phyloP scores from a whole-genome alignment of 23 tunicate genomes.

The Oikopleura dioica region DNA sequence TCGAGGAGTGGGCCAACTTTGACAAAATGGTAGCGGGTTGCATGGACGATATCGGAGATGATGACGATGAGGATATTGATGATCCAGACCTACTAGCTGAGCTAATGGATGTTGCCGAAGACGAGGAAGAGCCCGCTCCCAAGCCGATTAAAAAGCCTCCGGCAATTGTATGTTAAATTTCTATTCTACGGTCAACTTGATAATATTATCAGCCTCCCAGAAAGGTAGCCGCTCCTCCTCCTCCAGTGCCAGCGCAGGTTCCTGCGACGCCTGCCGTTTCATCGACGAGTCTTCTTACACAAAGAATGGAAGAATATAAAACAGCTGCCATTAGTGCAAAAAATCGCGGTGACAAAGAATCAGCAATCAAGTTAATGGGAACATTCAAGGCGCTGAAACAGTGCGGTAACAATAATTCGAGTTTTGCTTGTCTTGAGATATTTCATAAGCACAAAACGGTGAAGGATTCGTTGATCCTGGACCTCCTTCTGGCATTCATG shows the following conservation, averaged over 20 bases:
- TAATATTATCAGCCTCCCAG: too few relatives aligned
- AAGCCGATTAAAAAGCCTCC: too few relatives aligned
- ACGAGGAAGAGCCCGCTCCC: too few relatives aligned
- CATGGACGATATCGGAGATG: neutral
- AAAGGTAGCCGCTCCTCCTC: too few relatives aligned
- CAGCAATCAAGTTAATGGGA: neutral
- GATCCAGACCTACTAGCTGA: neutral
- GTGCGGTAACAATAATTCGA: neutral
- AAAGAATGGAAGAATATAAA: neutral
- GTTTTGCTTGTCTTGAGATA: neutral
- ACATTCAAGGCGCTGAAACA: neutral
- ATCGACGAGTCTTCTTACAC: neutral
- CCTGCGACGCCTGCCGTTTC: neutral
- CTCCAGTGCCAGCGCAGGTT: neutral
- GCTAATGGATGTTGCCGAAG: neutral
- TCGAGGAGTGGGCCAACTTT: neutral
- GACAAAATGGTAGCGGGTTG: neutral
- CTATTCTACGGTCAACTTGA: too few relatives aligned
- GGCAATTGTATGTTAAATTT: too few relatives aligned
- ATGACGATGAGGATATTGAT: neutral
- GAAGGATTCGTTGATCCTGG: too few relatives aligned
- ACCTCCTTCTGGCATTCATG: too few relatives aligned
- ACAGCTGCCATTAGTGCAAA: neutral
- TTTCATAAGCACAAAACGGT: too few relatives aligned
- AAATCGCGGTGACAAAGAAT: neutral